phyloP scores from a whole-genome alignment of 2,888 invertebrate genomes.

The Torymus aiolomorphi region DNA sequence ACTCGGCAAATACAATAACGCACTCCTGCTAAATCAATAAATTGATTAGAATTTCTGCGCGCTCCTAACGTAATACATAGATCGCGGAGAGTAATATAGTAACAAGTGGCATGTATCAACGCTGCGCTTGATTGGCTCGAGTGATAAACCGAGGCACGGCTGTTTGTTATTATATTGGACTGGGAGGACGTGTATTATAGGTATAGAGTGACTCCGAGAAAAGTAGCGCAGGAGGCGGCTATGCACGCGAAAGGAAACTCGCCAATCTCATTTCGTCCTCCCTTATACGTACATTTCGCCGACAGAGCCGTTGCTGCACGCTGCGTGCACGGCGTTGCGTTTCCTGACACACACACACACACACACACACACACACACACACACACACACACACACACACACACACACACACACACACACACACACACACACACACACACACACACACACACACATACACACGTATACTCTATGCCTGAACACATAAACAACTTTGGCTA shows the following conservation, averaged over 20 bases:
- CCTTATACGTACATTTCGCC: background rate
- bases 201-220: background rate
- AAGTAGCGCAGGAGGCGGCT: background rate
- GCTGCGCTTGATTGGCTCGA: conserved; percentile 14
- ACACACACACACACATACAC: background rate
- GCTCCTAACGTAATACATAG: too few species aligned
- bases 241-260: conserved; percentile 9
- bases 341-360: background rate
- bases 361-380: background rate
- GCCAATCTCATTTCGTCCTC: conserved; percentile 19
- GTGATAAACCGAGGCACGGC: conserved; percentile 4
- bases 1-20: too few species aligned
- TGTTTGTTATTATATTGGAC: conserved; percentile 32
- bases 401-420: background rate
- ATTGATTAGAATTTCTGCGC: too few species aligned
- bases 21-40: too few species aligned
- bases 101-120: too few species aligned
- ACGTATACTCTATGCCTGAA: too few species aligned
- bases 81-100: too few species aligned
- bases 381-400: background rate
- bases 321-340: too few species aligned
- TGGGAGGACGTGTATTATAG: background rate
- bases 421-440: background rate
- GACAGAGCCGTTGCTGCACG: background rate
- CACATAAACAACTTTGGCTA: conserved; percentile 19